Percentiles rank a stretch among this genome's conserved stretches.
Evolutionary conservation across 2,797 vertebrate genomes (phyloP).

Genomic region (Cyclopterus lumpus): DNA sequence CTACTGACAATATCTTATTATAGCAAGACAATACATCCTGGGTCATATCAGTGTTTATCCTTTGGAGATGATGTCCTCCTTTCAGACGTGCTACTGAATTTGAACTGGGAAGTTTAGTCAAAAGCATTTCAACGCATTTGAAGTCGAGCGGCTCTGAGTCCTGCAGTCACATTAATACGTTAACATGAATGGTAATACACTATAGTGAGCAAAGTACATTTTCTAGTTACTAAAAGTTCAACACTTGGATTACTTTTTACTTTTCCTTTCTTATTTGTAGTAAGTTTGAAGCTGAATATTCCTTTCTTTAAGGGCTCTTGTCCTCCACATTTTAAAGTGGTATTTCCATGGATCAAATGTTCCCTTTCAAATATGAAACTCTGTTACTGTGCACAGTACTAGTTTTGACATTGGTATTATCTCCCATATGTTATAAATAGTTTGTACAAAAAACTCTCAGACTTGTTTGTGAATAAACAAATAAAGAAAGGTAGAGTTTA

Average conservation of each 20-base stretch:
- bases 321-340: constrained; percentile 56
- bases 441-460: constrained; percentile 69
- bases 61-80: constrained; percentile 73
- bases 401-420: constrained; percentile 40
- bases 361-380: constrained; percentile 39
- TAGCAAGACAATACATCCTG: constrained; percentile 10
- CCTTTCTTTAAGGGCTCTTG: constrained; percentile 47
- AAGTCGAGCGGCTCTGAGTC: constrained; percentile 35
- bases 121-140: constrained; percentile 5
- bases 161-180: constrained; percentile 30
- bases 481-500: constrained; percentile 77
- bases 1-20: background rate
- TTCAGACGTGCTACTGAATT: constrained; percentile 76
- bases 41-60: constrained; percentile 66
- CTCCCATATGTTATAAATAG: constrained; percentile 55
- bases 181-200: background rate
- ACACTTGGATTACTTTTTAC: constrained; percentile 6
- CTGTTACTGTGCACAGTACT: constrained; percentile 19
- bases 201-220: constrained; percentile 5
- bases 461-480: constrained; percentile 78
- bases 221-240: constrained; percentile 5
- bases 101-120: constrained; percentile 15
- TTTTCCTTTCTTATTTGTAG: constrained; percentile 13
- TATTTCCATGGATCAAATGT: constrained; percentile 39
- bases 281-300: constrained; percentile 50